These are phyloP conservation scores for Trisateles emortualis DNA, from an alignment of 2,888 invertebrate genomes.

Conservation along the genomic window DNA sequence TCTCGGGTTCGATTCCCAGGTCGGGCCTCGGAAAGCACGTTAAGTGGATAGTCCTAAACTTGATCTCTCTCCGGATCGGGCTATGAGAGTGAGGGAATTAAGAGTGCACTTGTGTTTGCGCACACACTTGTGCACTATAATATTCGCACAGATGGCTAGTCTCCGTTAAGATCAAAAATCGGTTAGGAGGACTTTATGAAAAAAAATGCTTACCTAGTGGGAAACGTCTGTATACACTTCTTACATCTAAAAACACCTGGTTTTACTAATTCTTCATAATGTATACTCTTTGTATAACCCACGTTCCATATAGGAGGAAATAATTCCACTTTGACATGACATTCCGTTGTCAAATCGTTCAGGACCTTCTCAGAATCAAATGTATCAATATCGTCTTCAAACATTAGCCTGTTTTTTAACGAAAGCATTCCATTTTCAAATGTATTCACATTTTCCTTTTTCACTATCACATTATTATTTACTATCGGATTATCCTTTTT, in stretches of 20 bases:
- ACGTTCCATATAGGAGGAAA: slow-evolving; percentile 13
- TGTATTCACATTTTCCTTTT: neutral
- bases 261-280: slow-evolving; percentile 52
- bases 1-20: too few relatives aligned
- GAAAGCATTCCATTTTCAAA: neutral
- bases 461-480: neutral
- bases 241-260: slow-evolving; percentile 50
- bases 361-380: slow-evolving; percentile 9
- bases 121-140: too few relatives aligned
- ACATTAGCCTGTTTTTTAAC: slow-evolving; percentile 28
- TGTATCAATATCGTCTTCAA: slow-evolving; percentile 32
- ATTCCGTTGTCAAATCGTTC: slow-evolving; percentile 31
- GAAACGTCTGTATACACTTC: slow-evolving; percentile 50
- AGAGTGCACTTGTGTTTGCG: too few relatives aligned
- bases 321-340: slow-evolving; percentile 40
- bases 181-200: too few relatives aligned
- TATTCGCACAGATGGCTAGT: too few relatives aligned
- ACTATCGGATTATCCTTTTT: neutral
- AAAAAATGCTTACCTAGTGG: slow-evolving; percentile 54
- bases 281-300: slow-evolving; percentile 37
- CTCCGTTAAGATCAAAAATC: too few relatives aligned
- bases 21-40: too few relatives aligned
- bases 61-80: too few relatives aligned
- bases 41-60: too few relatives aligned
- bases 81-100: too few relatives aligned